phyloP scores from a whole-genome alignment of 2,797 vertebrate species.

The Dendrocincla fuliginosa region DNA sequence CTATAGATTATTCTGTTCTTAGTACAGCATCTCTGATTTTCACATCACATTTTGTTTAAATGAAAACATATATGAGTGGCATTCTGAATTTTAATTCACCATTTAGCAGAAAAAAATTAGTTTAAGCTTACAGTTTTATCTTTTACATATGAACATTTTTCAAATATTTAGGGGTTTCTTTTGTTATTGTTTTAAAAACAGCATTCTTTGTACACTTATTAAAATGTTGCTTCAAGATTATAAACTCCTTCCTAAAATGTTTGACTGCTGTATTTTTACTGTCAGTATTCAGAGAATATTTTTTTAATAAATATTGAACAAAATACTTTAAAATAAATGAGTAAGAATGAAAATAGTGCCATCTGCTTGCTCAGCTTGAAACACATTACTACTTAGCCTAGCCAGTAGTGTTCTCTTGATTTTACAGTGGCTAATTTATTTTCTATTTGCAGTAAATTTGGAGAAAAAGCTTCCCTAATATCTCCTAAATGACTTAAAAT shows the following conservation, averaged over 20 bases:
- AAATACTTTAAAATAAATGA: background rate
- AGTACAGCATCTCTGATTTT: background rate
- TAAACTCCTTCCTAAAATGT: background rate
- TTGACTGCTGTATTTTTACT: background rate
- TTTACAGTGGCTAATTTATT: conserved; percentile 1
- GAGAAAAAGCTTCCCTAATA: background rate
- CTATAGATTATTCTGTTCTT: background rate
- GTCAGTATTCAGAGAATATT: background rate
- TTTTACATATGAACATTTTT: background rate
- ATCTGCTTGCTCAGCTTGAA: conserved; percentile 36
- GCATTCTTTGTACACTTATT: background rate
- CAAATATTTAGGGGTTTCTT: background rate
- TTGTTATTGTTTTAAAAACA: background rate
- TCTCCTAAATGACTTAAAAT: background rate
- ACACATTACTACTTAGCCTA: background rate
- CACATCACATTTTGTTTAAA: background rate
- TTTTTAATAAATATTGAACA: background rate
- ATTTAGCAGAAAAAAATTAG: background rate
- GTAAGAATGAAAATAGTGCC: conserved; percentile 3
- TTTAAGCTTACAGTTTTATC: background rate
- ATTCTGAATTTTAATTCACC: background rate
- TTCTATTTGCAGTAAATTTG: background rate
- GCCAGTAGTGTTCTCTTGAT: background rate
- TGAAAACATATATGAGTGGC: background rate
- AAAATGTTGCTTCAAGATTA: background rate